Evolutionary conservation across 2,797 vertebrate species (phyloP), one percentile per base, ranked within the genome.

Genomic region (Catamblyrhynchus diadema): DNA sequence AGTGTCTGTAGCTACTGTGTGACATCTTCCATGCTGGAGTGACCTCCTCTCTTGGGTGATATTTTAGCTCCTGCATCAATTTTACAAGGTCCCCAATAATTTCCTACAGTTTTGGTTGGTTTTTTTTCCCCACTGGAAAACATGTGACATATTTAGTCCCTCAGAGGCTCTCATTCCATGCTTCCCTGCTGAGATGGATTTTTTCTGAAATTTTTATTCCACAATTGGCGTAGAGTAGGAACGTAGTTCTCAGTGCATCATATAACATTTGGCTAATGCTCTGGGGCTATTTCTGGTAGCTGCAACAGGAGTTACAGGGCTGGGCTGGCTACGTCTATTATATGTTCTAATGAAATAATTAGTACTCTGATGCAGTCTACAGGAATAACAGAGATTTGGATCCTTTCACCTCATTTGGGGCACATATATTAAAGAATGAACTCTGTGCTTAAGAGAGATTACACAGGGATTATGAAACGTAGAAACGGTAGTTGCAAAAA

Each of bases 371-470:
- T 82, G 54, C 23, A 51, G 51, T 25, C 77, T 75, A 53, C 19
- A 37, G 45, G 33, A 91, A 35, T 32, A 91, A 50, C 25, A 83
- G 39, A 83, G 39, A 69, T 90, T 78, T 90, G 79, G 28, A 91
- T 60, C n/a, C 30, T 88, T 87, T 83, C 50, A 61, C 82, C 57
- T 94, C 27, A 65, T 80, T 91, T 24, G 11, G 67, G 61, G 33
- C 2, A 4, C 70, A 24, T 44, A 35, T 65, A 81, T 91, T 93
- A 81, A 79, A 75, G 61, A 91, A 39, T 42, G 32, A 93, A 25
- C 32, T 93, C 54, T 86, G 35, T 79, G 69, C 33, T 91, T 88
- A 94, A 71, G 6, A 60, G 81, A 91, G 85, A 81, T 95, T 93
- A 90, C 65, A 47, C 0, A 0, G 42, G 59, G 65, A 81, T 94